Percentiles rank a stretch among this genome's conserved stretches.
phyloP scores from a whole-genome alignment of 2,113 vertebrate species.

The Mesoclemmys tuberculata region DNA sequence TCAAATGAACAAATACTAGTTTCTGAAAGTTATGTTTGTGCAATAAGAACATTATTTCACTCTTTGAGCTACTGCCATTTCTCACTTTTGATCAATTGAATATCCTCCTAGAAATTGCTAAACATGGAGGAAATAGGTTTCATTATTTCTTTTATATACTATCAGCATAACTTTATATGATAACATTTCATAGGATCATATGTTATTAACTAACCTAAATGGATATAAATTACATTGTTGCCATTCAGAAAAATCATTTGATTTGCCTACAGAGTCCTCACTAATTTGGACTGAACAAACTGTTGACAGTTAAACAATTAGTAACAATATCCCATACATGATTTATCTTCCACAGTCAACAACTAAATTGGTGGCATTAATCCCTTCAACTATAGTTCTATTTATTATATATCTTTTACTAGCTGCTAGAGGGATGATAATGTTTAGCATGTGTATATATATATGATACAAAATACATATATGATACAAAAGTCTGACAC shows the following conservation, averaged over 20 bases:
- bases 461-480: neutral
- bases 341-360: neutral
- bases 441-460: neutral
- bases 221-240: constrained; percentile 13
- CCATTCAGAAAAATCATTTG: neutral
- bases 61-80: neutral
- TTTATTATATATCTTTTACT: neutral
- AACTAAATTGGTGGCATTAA: constrained; percentile 14
- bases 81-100: neutral
- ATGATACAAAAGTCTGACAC: neutral
- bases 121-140: neutral
- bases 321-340: neutral
- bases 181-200: neutral
- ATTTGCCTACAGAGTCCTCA: constrained; percentile 20
- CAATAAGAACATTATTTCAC: neutral
- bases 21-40: neutral
- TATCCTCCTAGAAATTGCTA: neutral
- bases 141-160: no score
- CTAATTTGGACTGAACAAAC: constrained; percentile 47
- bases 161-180: neutral
- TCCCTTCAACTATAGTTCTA: neutral
- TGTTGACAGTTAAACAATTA: constrained; percentile 14
- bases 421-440: neutral
- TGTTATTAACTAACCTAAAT: neutral
- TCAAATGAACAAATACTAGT: neutral